Base-by-base conservation (phyloP, 2,888 invertebrate species). In the Dione juno region DNA sequence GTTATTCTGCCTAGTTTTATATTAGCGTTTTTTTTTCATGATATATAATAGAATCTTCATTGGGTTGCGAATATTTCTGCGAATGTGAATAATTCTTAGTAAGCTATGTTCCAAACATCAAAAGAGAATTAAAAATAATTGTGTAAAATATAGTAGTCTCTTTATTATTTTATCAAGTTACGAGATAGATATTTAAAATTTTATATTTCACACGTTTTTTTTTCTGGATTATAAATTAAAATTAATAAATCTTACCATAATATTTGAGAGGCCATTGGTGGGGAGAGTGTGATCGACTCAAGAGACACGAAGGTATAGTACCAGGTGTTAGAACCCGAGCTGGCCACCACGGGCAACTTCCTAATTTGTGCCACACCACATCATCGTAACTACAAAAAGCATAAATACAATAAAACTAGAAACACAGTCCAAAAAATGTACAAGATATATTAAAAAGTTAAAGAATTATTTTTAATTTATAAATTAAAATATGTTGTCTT, bases 281-380 rank as follows among this genome's bases (percentile, higher is more conserved):
- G 0, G 82, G 79, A 0, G 82, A 71, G 72, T 90, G 92, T 1
- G 75, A 67, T 9, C 85, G 75, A 0, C 85, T 52, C 21, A 90
- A 81, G 48, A 93, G 81, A 58, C 92, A 90, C 0, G 88, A 80
- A 0, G 92, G 92, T 63, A 81, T 77, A 1, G 84, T 77, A 0
- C 91, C 92, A 0, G 92, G 92, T 0, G 88, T 73, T 8, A 93
- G 81, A 57, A 93, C 88, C 0, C 87, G 82, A 3, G 92, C 92
- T 58, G 92, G 92, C 92, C 92, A 93, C 92, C 92, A 93, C 14
- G 88, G 75, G 21, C 88, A 91, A 0, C 81, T 48, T 65, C 88
- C 88, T 14, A 92, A 81, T 79, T 92, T 92, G 79, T 92, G 88
- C 92, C 92, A 93, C 1, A 93, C 92, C 37, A 93, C 86, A 77